Evolutionary conservation across 2,113 vertebrate genomes (phyloP).

Genomic region (Labeo rohita): DNA sequence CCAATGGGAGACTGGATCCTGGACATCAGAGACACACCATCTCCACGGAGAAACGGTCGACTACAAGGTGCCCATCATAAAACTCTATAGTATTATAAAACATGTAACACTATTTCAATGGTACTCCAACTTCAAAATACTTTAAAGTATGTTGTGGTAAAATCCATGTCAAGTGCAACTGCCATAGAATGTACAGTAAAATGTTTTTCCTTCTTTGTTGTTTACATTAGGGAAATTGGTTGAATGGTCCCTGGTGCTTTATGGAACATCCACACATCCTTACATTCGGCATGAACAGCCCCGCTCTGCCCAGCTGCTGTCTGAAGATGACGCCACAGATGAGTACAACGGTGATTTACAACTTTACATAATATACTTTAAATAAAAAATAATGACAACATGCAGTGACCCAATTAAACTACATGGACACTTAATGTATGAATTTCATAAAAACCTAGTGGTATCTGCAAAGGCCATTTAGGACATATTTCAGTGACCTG

Average conservation of each 20-base stretch:
- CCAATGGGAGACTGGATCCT: conserved; percentile 90
- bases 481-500: background rate
- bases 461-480: background rate
- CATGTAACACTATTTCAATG: background rate
- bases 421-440: background rate
- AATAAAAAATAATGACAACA: background rate
- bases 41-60: conserved; percentile 79
- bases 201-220: background rate
- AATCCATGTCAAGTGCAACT: background rate
- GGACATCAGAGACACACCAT: conserved; percentile 87
- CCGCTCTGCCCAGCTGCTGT: conserved; percentile 78
- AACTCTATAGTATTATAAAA: background rate
- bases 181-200: background rate
- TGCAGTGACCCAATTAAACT: background rate
- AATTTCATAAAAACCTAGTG: background rate
- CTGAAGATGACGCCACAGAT: conserved; percentile 81
- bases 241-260: conserved; percentile 91
- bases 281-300: conserved; percentile 76
- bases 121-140: background rate
- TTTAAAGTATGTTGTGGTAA: background rate
- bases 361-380: background rate
- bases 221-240: conserved; percentile 81
- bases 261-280: conserved; percentile 88
- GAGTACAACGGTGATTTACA: conserved; percentile 84
- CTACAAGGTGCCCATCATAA: conserved; percentile 40